Evolutionary conservation across 2,113 vertebrate genomes (phyloP).

Genomic region (Gavialis gangeticus): DNA sequence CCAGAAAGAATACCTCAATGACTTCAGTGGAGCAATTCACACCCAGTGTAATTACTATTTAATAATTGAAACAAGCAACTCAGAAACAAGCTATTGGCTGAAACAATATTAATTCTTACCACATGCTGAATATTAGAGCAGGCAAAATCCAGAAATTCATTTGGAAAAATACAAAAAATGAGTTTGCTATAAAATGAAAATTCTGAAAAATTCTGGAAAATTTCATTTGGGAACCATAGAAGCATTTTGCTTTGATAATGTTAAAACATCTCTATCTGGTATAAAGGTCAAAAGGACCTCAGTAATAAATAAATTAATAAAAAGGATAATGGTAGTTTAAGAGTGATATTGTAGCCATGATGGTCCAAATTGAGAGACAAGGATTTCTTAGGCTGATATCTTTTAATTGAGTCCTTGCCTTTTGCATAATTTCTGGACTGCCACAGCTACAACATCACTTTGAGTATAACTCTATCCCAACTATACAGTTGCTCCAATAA

Average conservation of each 20-base stretch:
- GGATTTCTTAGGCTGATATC: too few relatives aligned
- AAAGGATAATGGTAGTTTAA: not conserved
- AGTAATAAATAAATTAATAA: not conserved
- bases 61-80: conserved; percentile 57
- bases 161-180: not conserved
- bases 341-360: not conserved
- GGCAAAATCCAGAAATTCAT: not conserved
- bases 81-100: not conserved
- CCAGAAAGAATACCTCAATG: conserved; percentile 28
- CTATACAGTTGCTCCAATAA: too few relatives aligned
- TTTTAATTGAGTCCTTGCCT: too few relatives aligned
- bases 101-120: conserved; percentile 25
- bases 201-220: not conserved
- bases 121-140: not conserved
- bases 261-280: not conserved
- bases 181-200: not conserved
- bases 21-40: conserved; percentile 47
- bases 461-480: too few relatives aligned
- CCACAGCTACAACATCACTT: too few relatives aligned
- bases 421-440: too few relatives aligned
- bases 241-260: not conserved
- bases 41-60: conserved; percentile 27
- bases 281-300: not conserved
- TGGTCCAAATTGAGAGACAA: not conserved
- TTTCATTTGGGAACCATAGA: not conserved